A percentile compares a stretch with the other conserved stretches of the same genome.
These are phyloP conservation scores for Apis mellifera DNA, from an alignment of 1,140 invertebrate species.

Conservation along the genomic window DNA sequence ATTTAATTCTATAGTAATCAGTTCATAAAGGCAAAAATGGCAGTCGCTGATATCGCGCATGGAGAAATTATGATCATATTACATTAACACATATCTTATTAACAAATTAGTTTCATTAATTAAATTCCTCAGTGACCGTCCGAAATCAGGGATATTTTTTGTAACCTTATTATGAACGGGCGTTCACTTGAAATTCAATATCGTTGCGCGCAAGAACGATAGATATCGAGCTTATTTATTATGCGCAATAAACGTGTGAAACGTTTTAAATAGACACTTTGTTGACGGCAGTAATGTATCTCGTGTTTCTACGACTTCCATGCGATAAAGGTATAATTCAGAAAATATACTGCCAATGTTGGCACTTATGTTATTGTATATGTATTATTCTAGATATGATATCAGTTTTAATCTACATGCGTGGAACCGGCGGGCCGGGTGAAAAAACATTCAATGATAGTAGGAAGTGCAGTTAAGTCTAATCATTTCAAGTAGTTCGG, in stretches of 20 bases:
- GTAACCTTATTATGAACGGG: not conserved
- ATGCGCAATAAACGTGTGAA: constrained; percentile 20
- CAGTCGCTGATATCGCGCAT: constrained; percentile 25
- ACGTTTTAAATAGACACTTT: constrained; percentile 16
- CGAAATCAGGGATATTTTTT: constrained; percentile 35
- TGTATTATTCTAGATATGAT: constrained; percentile 53
- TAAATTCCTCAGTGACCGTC: constrained; percentile 30
- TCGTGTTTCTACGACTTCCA: constrained; percentile 42
- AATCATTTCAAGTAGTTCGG: constrained; percentile 36
- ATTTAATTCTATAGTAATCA: constrained; percentile 7
- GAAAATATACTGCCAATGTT: constrained; percentile 32
- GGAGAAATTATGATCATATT: constrained; percentile 9
- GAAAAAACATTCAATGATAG: constrained; percentile 52
- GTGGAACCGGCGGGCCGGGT: constrained; percentile 64
- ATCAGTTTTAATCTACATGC: constrained; percentile 56
- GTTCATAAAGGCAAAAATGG: not conserved
- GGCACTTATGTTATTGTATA: constrained; percentile 45
- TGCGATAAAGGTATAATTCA: constrained; percentile 49
- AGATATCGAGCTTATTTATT: constrained; percentile 53
- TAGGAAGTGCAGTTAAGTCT: constrained; percentile 39
- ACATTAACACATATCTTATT: not conserved
- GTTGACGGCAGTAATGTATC: constrained; percentile 21
- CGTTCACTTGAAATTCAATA: constrained; percentile 24
- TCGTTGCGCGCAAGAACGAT: constrained; percentile 17
- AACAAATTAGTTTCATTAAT: constrained; percentile 13